These are phyloP conservation scores for Acanthosepion pharaonis DNA, from an alignment of 2,888 invertebrate genomes.

Conservation along the genomic window DNA sequence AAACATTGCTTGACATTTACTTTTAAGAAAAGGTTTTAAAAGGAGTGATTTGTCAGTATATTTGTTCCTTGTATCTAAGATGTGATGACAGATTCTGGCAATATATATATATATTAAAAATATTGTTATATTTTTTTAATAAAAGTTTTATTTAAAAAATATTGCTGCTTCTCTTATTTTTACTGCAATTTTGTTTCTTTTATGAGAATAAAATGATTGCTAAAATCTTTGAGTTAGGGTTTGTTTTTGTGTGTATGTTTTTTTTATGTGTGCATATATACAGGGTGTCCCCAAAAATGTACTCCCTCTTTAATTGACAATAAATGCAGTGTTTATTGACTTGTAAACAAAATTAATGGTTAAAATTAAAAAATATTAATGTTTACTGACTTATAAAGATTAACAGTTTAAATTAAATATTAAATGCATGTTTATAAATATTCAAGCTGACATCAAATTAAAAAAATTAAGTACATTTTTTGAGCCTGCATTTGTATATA, in stretches of 20 bases:
- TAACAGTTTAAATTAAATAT: too few species aligned
- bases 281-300: too few species aligned
- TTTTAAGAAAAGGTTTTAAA: background rate
- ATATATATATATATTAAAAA: background rate
- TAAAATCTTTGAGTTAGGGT: background rate
- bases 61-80: background rate
- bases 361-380: too few species aligned
- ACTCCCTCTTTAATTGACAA: too few species aligned
- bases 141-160: background rate
- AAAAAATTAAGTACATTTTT: too few species aligned
- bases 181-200: background rate
- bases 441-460: too few species aligned
- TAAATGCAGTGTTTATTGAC: too few species aligned
- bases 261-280: background rate
- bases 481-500: too few species aligned
- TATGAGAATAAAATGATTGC: too few species aligned
- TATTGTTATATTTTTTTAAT: conserved; percentile 4
- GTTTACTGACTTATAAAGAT: too few species aligned
- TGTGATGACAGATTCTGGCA: conserved; percentile 33
- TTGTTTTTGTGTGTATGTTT: background rate
- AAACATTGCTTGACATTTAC: background rate
- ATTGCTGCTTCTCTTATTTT: background rate
- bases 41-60: background rate
- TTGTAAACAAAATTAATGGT: too few species aligned
- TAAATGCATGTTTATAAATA: too few species aligned